Conservation (phyloP, 2,888 invertebrate species). For the Mimachlamys varia region DNA sequence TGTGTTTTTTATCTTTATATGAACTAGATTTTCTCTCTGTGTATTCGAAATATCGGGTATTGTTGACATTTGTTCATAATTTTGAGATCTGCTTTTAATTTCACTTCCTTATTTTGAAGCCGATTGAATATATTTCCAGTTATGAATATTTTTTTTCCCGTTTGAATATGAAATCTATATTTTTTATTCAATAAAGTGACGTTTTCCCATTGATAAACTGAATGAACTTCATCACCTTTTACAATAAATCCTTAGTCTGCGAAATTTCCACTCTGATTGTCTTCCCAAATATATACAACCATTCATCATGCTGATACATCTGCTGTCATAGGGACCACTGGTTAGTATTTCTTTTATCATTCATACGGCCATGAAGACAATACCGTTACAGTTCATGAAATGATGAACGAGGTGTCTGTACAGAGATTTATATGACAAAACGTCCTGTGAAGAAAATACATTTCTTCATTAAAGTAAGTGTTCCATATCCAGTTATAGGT, state of each 20-base stretch:
- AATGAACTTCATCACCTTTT: background rate
- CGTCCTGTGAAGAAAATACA: background rate
- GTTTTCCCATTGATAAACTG: background rate
- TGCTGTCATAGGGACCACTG: background rate
- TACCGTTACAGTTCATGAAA: background rate
- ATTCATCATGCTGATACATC: background rate
- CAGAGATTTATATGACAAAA: background rate
- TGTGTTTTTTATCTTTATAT: too few species aligned
- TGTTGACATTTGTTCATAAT: too few species aligned
- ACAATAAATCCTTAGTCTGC: background rate
- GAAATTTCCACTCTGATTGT: slow-evolving; percentile 5
- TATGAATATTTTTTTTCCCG: too few species aligned
- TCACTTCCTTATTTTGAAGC: too few species aligned
- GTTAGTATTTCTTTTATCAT: background rate
- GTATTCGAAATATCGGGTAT: too few species aligned
- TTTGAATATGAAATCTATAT: too few species aligned
- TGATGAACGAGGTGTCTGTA: background rate
- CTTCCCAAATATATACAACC: background rate
- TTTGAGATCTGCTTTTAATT: too few species aligned
- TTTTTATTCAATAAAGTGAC: background rate
- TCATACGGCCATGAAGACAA: background rate
- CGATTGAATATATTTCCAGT: too few species aligned
- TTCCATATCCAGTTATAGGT: background rate
- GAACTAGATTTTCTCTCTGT: too few species aligned
- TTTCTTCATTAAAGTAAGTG: background rate